Evolutionary conservation across 2,888 invertebrate species (phyloP).

Genomic region (Mechanitis messenoides): DNA sequence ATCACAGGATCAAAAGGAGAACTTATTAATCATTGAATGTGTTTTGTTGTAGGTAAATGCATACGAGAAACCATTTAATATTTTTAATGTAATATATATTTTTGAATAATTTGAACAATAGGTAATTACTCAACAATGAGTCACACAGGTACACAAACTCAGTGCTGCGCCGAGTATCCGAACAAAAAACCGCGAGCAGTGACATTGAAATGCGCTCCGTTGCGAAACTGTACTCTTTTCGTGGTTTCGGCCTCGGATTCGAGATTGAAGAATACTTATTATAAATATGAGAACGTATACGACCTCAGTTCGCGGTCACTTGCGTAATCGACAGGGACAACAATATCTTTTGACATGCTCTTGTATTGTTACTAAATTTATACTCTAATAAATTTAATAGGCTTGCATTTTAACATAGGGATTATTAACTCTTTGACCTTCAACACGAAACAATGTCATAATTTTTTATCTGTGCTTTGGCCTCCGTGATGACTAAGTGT

Average conservation of each 20-base stretch:
- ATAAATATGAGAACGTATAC: slow-evolving; percentile 73
- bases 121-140: slow-evolving; percentile 17
- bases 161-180: slow-evolving; percentile 18
- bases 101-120: slow-evolving; percentile 3
- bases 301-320: slow-evolving; percentile 73
- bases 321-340: slow-evolving; percentile 66
- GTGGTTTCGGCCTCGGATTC: slow-evolving; percentile 61
- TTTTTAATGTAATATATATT: neutral
- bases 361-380: slow-evolving; percentile 29
- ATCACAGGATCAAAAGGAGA: slow-evolving; percentile 9
- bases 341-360: slow-evolving; percentile 47
- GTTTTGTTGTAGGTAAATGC: neutral
- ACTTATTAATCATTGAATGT: neutral
- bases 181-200: slow-evolving; percentile 42
- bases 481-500: no score
- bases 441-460: slow-evolving; percentile 55
- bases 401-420: slow-evolving; percentile 18
- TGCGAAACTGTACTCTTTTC: slow-evolving; percentile 73
- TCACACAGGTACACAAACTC: slow-evolving; percentile 12
- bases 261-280: slow-evolving; percentile 74
- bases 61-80: neutral
- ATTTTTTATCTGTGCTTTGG: no score
- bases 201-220: slow-evolving; percentile 68
- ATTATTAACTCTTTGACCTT: slow-evolving; percentile 28
- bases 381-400: slow-evolving; percentile 16